Base-by-base conservation (phyloP, 2,888 invertebrate genomes). In the Pseudolycoriella hygida region DNA sequence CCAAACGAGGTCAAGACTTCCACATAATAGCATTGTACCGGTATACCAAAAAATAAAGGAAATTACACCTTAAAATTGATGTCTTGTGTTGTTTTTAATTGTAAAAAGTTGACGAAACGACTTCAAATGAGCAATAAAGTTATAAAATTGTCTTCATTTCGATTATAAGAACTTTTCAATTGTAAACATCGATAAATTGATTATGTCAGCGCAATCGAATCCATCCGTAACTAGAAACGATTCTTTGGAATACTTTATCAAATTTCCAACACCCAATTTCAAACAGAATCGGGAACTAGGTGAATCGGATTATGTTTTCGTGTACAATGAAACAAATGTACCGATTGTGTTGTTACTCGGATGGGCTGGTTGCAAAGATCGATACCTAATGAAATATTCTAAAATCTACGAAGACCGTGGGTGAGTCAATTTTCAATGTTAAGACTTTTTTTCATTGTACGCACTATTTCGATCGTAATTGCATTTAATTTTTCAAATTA, bases 281-380 rank as follows among this genome's bases (percentile, higher is more conserved):
- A 58, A 54, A 53, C 61, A 55, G 52, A 67, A 57, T 51, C 58
- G 45, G 53, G 54, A 54, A 32, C 52, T 56, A 0, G 51, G 55
- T 1, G 62, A 63, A 46, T 57, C 56, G 42, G 71, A 72, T 53
- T 73, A 71, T 56, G 72, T 72, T 31, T 71, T 73, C 55, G 68
- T 72, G 46, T 70, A 72, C 50, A 69, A 73, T 53, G 74, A 75
- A 51, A 69, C 69, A 39, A 74, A 74, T 57, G 67, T 76, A 53
- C 80, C 83, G 34, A 73, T 83, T 42, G 75, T 84, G 25, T 62
- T 80, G 49, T 63, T 85, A 50, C 69, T 85, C 49, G 85, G 85
- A 31, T 85, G 85, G 85, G 80, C 81, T 43, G 84, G 84, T 34
- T 81, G 83, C 59, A 72, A 77, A 59, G 83, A 85, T 61, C 76